Conservation (phyloP, 2,113 vertebrate species). For the Oxygymnocypris stewartii region DNA sequence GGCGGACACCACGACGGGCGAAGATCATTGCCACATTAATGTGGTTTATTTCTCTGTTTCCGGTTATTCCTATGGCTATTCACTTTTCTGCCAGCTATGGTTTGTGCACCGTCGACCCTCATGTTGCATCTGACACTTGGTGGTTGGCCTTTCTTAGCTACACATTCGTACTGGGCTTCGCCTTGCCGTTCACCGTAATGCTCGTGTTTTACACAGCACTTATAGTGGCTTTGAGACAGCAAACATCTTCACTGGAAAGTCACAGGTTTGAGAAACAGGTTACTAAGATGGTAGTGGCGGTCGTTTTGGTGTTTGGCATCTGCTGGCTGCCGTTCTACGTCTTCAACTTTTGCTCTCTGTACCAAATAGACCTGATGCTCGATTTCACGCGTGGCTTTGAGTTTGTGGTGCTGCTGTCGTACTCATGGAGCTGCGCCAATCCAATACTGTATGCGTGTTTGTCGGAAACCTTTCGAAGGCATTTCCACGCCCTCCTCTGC, state of each 20-base stretch:
- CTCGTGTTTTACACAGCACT: constrained; percentile 65
- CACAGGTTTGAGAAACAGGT: constrained; percentile 69
- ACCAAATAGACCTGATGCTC: constrained; percentile 15
- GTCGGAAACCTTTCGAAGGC: constrained; percentile 70
- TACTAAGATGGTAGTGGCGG: constrained; percentile 75
- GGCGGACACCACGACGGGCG: constrained; percentile 68
- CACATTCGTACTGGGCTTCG: constrained; percentile 77
- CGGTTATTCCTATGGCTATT: constrained; percentile 76
- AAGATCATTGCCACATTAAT: constrained; percentile 67
- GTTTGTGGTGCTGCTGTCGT: constrained; percentile 75
- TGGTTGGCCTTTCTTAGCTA: constrained; percentile 72
- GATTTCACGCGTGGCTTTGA: constrained; percentile 68
- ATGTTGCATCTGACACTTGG: constrained; percentile 56
- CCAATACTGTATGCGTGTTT: constrained; percentile 77
- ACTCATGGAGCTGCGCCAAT: constrained; percentile 79
- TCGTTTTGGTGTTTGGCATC: constrained; percentile 72
- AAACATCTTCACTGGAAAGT: constrained; percentile 42
- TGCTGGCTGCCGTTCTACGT: constrained; percentile 81
- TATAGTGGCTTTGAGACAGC: constrained; percentile 63
- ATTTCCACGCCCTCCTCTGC: constrained; percentile 72
- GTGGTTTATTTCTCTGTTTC: constrained; percentile 74
- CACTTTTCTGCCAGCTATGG: constrained; percentile 65
- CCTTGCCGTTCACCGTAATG: constrained; percentile 72
- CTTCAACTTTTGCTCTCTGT: constrained; percentile 74
- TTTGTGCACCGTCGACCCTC: constrained; percentile 65